Evolutionary conservation across 2,888 invertebrate species (phyloP).

Genomic region (Limulus polyphemus): DNA sequence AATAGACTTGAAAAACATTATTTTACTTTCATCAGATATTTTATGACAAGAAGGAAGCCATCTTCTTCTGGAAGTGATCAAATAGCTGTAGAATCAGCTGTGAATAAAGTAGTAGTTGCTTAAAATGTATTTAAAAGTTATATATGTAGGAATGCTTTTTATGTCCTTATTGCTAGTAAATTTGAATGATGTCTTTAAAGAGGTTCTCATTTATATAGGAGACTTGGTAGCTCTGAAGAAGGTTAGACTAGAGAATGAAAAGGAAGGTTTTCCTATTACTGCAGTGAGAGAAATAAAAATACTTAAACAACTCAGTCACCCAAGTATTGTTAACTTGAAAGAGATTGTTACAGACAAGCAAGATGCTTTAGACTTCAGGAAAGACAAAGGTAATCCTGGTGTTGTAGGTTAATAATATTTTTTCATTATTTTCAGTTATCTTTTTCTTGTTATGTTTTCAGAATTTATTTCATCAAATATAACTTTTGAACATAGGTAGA

Average conservation of each 20-base stretch:
- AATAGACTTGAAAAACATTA: no score
- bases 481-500: no score
- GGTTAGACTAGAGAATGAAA: slow-evolving; percentile 94
- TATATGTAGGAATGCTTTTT: no score
- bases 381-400: slow-evolving; percentile 40
- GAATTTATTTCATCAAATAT: no score
- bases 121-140: no score
- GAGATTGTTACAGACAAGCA: slow-evolving; percentile 99
- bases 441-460: neutral
- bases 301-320: slow-evolving; percentile 86
- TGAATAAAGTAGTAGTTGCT: no score
- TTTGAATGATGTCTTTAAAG: no score
- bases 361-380: slow-evolving; percentile 81
- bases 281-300: slow-evolving; percentile 93
- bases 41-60: no score
- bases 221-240: slow-evolving; percentile 83
- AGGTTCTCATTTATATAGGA: slow-evolving; percentile 33
- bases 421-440: neutral
- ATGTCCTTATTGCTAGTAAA: no score
- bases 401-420: neutral
- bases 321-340: slow-evolving; percentile 89
- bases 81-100: no score
- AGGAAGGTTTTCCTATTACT: slow-evolving; percentile 89
- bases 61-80: no score
- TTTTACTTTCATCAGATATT: no score